Conservation (phyloP, 2,888 invertebrate species). For the Ophion costatus region DNA sequence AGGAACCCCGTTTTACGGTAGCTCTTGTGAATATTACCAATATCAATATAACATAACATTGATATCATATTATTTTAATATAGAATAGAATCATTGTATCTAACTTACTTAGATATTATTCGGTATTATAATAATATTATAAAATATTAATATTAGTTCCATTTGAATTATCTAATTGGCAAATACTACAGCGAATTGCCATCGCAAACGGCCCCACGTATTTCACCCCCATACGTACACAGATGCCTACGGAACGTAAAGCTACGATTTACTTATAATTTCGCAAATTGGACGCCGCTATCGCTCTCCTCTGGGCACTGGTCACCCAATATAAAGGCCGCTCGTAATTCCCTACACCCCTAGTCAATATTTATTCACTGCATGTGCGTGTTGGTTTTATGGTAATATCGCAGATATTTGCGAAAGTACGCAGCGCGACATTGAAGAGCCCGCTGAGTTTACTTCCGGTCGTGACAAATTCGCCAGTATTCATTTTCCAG, state of each 20-base stretch:
- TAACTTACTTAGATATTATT: neutral
- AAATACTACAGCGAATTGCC: neutral
- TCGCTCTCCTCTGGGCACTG: neutral
- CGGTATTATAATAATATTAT: neutral
- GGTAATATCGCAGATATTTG: neutral
- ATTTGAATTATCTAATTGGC: neutral
- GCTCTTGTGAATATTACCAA: no score
- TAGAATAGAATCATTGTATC: neutral
- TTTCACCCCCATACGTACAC: neutral
- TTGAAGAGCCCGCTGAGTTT: neutral
- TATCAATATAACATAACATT: neutral
- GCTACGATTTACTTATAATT: conserved; percentile 9
- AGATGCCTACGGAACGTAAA: neutral
- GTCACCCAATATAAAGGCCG: conserved; percentile 1
- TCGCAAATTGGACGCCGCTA: neutral
- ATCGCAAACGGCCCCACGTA: neutral
- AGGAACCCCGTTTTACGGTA: no score
- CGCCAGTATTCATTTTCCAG: neutral
- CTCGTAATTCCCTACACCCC: neutral
- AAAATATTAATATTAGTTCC: conserved; percentile 4
- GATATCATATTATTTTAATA: neutral
- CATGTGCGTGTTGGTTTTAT: neutral
- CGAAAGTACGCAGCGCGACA: neutral
- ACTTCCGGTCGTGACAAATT: neutral
- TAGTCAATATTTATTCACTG: neutral